Evolutionary conservation across 1,140 invertebrate species (phyloP), one percentile per base, ranked within the genome.

Genomic region (Ceratina calcarata): DNA sequence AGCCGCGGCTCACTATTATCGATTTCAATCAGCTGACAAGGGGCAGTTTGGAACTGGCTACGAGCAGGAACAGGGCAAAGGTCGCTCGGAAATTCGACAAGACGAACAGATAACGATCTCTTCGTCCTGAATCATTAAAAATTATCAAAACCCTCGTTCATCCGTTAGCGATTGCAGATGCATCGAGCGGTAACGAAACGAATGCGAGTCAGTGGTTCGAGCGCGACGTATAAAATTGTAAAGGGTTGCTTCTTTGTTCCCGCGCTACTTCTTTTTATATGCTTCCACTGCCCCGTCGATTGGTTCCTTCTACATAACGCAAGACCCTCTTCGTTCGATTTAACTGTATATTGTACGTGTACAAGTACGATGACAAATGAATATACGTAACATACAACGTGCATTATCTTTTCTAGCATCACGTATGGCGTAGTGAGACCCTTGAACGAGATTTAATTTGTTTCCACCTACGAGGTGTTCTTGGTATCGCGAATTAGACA

Each of bases 11-110:
- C 72, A 94, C 95, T 24, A 96, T 96, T 83, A 96, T 96, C 86
- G 95, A 96, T 93, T 95, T 96, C 88, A 96, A 96, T 93, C 93
- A 95, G 89, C 93, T 96, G 86, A 95, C 95, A 2, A 91, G 94
- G 65, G 94, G 94, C 55, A 94, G 94, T 74, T 89, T 95, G 49
- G 94, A 94, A 27, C 87, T 91, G 16, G 92, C 93, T 13, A 90
- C 87, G 27, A 87, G 86, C 65, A 88, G 85, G 82, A 89, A 86
- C 72, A 82, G 78, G 78, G 77, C 74, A 49, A 88, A 88, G 78
- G 68, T 85, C 58, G 70, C 73, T 67, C 74, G 69, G 32, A 85
- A 62, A 61, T 24, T 53, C 70, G 61, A 67, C 16, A 84, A 84
- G 20, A 64, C 79, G 13, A 75, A 68, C 18, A 85, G 84, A 67